Base-by-base conservation (phyloP, 2,797 vertebrate genomes). In the Myotis findleyi region DNA sequence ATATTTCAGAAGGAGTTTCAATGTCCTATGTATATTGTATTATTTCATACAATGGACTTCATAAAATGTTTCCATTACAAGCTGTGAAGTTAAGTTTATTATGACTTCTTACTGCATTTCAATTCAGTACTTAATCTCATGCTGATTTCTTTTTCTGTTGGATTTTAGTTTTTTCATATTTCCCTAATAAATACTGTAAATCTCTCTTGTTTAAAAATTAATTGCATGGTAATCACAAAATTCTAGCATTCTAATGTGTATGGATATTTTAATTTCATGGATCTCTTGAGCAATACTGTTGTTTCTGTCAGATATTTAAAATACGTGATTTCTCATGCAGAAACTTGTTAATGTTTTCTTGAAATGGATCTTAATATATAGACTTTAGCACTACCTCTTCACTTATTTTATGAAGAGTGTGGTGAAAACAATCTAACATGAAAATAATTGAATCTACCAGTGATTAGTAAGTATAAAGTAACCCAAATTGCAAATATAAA, bases 221-320 rank as follows among this genome's bases (percentile, higher is more conserved):
- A 75, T 73, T 82, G 49, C 10, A 55, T 30, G 25, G 17, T 16
- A 55, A 77, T 76, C 53, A 85, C 62, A 92, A 71, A 73, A 93
- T 88, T 93, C 18, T 94, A 83, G 18, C 25, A 59, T 82, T 90
- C 33, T 93, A 87, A 83, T 90, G 4, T 81, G 23, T 14, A 33
- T 59, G 8, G 12, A 87, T 85, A 55, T 41, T 81, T 49, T 91
- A 87, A 82, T 89, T 93, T 16, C 13, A 89, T 68, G 64, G 16
- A 81, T 80, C n/a, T 77, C 41, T 81, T 94, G n/a, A 25, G 36
- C 23, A 94, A 75, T 14, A 77, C 12, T 49, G 73, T 89, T 76
- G 64, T 53, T 89, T 82, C 62, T 95, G 18, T 76, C 21, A 82
- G 69, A 12, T 59, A 88, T 55, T 92, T 84, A 94, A 96, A 90